Base-by-base conservation (phyloP, 2,797 vertebrate genomes). In the Oophaga sylvatica region DNA sequence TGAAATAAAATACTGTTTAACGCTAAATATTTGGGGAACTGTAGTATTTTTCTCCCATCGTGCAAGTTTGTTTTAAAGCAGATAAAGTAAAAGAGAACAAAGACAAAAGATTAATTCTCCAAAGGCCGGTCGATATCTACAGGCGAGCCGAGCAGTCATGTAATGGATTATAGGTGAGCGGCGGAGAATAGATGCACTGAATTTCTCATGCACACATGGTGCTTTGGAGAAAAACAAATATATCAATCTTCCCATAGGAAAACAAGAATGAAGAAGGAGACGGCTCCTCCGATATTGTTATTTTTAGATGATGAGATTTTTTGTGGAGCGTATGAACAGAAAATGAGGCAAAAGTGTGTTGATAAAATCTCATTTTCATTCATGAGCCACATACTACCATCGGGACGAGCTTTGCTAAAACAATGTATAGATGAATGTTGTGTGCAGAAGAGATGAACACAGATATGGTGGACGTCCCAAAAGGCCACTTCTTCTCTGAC, bases 141-240 rank as follows among this genome's bases (percentile, higher is more conserved):
- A 76, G 62, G 73, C 81, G 35, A 79, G 29, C 48, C 11, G 53
- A 68, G 45, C 71, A 83, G 75, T 67, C 56, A 60, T 62, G 59
- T 67, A 87, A 87, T 83, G 63, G 80, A 83, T 87, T 87, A 45
- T 75, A 75, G 31, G 31, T 78, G 80, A 78, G 62, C 62, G 15
- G 67, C 45, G 53, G 35, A 70, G 81, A 68, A 53, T 68, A n/a
- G 71, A 48, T 22, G 80, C 31, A 17, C 63, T 82, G 56, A 56
- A 82, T 77, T 56, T 68, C 86, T 76, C 22, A 60, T 65, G 68
- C 57, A 62, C 78, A 67, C 57, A 75, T 57, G 80, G 26, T 59
- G 71, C 86, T 31, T 87, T 83, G 59, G 45, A 87, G 83, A 87
- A 48, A 81, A 67, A 76, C 59, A 22, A 77, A 48, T 53, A 56